These are phyloP conservation scores for Apocheima hispidaria DNA, from an alignment of 2,888 invertebrate species.

Conservation along the genomic window DNA sequence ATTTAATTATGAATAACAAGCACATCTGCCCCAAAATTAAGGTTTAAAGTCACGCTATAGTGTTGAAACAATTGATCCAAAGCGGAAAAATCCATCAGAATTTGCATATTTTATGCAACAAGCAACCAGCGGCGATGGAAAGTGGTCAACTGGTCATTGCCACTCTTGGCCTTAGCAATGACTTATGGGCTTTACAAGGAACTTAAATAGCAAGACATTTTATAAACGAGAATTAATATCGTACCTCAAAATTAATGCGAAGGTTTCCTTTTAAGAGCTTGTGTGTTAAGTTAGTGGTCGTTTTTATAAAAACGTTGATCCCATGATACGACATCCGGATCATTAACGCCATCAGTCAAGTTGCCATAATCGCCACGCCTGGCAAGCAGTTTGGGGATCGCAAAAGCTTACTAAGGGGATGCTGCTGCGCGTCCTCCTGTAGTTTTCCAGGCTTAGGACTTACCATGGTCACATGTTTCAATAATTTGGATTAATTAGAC, in stretches of 20 bases:
- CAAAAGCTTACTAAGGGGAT: no score
- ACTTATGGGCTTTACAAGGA: slow-evolving; percentile 27
- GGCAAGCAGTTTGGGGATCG: no score
- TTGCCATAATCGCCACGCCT: no score
- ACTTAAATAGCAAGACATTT: slow-evolving; percentile 16
- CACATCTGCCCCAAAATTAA: not conserved
- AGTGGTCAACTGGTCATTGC: slow-evolving; percentile 35
- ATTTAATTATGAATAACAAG: not conserved
- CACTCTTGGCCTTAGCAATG: slow-evolving; percentile 31
- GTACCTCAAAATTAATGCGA: slow-evolving; percentile 3
- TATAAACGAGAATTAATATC: slow-evolving; percentile 8
- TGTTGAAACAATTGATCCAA: slow-evolving; percentile 3
- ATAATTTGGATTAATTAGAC: no score
- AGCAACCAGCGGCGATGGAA: slow-evolving; percentile 19
- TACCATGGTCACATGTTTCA: no score
- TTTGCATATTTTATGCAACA: slow-evolving; percentile 33
- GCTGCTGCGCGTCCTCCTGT: no score
- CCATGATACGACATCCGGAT: no score
- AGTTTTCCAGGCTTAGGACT: no score
- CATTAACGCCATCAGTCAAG: no score
- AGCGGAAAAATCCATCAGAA: slow-evolving; percentile 18
- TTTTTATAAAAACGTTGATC: not conserved
- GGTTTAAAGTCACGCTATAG: not conserved
- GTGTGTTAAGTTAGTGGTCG: not conserved
- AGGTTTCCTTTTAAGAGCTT: not conserved